Conservation (phyloP, 2,113 vertebrate species). For the Charina bottae region DNA sequence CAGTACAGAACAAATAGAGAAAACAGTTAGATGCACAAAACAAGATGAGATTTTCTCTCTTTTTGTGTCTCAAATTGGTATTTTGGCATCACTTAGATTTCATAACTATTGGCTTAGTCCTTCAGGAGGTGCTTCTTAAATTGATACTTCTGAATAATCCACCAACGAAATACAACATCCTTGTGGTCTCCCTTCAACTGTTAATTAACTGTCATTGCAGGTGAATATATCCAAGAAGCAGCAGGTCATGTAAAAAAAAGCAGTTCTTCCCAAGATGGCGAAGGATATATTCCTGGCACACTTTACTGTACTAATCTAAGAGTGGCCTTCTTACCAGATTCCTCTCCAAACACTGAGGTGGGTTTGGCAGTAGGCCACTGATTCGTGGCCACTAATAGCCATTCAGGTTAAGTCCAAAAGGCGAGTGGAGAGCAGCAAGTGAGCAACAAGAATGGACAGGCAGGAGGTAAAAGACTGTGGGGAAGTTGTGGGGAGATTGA, state of each 20-base stretch:
- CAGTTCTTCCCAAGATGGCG: conserved; percentile 15
- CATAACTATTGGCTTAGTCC: no score
- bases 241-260: conserved; percentile 61
- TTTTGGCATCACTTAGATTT: neutral
- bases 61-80: neutral
- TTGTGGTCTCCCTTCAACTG: neutral
- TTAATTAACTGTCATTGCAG: conserved; percentile 36
- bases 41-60: neutral
- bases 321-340: conserved; percentile 84
- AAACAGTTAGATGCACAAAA: neutral
- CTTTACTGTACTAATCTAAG: conserved; percentile 88
- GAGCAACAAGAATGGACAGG: neutral
- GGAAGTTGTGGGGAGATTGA: neutral
- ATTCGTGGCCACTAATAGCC: neutral
- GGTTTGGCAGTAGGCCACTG: neutral
- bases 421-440: neutral
- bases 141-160: neutral
- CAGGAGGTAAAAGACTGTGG: neutral
- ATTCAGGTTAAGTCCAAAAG: neutral
- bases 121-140: neutral
- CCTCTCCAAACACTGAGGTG: conserved; percentile 74
- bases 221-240: conserved; percentile 66
- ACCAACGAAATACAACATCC: neutral
- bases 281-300: conserved; percentile 75
- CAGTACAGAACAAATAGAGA: neutral